Evolutionary conservation across 2,113 vertebrate genomes (phyloP).

Genomic region (Osmerus mordax): DNA sequence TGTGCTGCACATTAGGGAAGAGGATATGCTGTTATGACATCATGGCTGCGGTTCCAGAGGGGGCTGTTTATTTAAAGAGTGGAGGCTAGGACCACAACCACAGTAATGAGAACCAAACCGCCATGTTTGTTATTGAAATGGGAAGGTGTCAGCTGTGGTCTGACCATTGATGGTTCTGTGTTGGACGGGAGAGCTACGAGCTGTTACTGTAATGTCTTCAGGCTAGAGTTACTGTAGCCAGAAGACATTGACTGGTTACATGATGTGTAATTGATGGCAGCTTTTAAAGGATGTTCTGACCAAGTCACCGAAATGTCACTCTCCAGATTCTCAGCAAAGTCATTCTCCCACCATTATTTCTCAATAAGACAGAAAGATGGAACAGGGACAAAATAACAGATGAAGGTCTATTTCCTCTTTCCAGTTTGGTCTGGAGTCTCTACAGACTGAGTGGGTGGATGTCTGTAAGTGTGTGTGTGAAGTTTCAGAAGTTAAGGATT

Average conservation of each 20-base stretch:
- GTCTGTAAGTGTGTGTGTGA: conserved; percentile 33
- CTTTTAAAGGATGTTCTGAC: conserved; percentile 12
- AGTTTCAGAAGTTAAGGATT: conserved; percentile 54
- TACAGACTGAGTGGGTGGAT: conserved; percentile 21
- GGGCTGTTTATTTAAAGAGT: conserved; percentile 69
- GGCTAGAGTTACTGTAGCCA: neutral
- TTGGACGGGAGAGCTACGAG: conserved; percentile 20
- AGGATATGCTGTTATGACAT: conserved; percentile 49
- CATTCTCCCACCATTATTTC: neutral
- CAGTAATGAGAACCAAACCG: conserved; percentile 68
- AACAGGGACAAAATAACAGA: conserved; percentile 12
- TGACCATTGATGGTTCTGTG: conserved; percentile 45
- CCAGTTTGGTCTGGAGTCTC: conserved; percentile 42
- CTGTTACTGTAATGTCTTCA: conserved; percentile 30
- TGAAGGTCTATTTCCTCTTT: conserved; percentile 50
- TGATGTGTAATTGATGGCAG: conserved; percentile 14
- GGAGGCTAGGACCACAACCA: conserved; percentile 47
- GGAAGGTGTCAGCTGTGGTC: conserved; percentile 54
- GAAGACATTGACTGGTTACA: conserved; percentile 22
- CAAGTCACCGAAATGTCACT: conserved; percentile 14
- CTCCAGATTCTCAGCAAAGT: neutral
- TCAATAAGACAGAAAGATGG: neutral
- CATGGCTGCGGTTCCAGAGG: conserved; percentile 51
- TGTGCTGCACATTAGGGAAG: conserved; percentile 43
- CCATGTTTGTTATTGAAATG: conserved; percentile 63